Evolutionary conservation across 2,113 vertebrate genomes (phyloP), one percentile per base, ranked within the genome.

Genomic region (Oryzias celebensis): DNA sequence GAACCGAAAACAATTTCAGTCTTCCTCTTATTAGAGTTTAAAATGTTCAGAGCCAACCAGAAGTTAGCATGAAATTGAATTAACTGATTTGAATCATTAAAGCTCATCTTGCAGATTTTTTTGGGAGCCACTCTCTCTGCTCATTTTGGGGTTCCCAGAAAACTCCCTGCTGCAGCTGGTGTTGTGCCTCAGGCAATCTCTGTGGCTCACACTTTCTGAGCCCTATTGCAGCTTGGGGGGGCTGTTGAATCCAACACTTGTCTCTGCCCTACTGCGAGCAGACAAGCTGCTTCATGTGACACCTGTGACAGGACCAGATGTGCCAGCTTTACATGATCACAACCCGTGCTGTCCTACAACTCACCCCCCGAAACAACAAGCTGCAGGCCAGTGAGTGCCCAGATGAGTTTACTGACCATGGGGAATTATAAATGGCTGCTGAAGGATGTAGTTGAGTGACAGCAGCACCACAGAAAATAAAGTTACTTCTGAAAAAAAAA

Each of bases 301-400:
- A 24, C 49, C 48, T 50, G 65, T 50, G 49, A 65, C 55, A 51
- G 18, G 41, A 58, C 18, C 60, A 69, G 50, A 64, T 69, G 52
- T 53, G 52, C 15, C 16, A 16, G 73, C n/a, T 60, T 57, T 55
- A 55, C 45, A 55, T 49, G 24, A 53, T 28, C 26, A 24, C 51
- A 52, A 53, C 52, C 54, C 46, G 47, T 26, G 8, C 26, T 45
- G 23, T 55, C 45, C 54, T 47, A 24, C 54, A 24, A 54, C 13
- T 63, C 50, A n/a, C 26, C 26, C 26, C 8, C 55, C 2, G 23
- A 1, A 65, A 36, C 55, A 44, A 14, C n/a, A 16, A 15, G 20
- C 20, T 20, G 17, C 16, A n/a, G 26, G 23, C 2, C 1, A 28
- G 23, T 15, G 12, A 15, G 22, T 3, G 22, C 23, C 1, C 23